Conservation (phyloP, 1,140 invertebrate genomes). For the Tribolium castaneum region DNA sequence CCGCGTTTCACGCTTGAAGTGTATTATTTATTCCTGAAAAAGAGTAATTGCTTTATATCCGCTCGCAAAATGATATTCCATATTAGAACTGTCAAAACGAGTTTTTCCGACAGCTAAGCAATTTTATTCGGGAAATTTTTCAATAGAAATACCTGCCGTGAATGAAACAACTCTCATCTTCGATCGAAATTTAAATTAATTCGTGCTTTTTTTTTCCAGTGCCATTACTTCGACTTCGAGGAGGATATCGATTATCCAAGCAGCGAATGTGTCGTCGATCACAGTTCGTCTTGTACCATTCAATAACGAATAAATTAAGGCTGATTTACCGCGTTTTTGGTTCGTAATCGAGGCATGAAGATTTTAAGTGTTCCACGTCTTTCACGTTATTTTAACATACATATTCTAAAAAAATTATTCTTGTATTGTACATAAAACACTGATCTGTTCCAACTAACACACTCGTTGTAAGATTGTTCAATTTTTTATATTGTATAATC, state of each 20-base stretch:
- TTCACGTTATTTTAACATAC: constrained; percentile 15
- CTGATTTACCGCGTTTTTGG: constrained; percentile 14
- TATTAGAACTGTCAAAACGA: background rate
- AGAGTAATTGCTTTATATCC: background rate
- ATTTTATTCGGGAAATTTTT: background rate
- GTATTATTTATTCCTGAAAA: background rate
- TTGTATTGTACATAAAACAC: constrained; percentile 27
- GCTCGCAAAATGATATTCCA: background rate
- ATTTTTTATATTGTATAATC: constrained; percentile 10
- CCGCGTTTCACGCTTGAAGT: background rate
- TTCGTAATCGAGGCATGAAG: background rate
- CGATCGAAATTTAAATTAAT: background rate
- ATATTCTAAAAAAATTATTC: constrained; percentile 8
- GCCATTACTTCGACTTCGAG: constrained; percentile 63
- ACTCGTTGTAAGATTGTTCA: constrained; percentile 24
- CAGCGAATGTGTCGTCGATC: constrained; percentile 56
- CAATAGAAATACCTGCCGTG: background rate
- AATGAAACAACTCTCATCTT: no score
- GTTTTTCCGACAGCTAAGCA: background rate
- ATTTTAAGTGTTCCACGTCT: constrained; percentile 35
- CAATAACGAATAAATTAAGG: constrained; percentile 57
- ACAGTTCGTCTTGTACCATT: constrained; percentile 60
- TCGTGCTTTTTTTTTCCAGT: constrained; percentile 53
- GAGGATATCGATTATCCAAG: constrained; percentile 61
- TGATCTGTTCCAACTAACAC: constrained; percentile 25